Percentiles rank a stretch among this genome's conserved stretches.
Conservation (phyloP, 2,113 vertebrate genomes). For the Archilochus colubris region DNA sequence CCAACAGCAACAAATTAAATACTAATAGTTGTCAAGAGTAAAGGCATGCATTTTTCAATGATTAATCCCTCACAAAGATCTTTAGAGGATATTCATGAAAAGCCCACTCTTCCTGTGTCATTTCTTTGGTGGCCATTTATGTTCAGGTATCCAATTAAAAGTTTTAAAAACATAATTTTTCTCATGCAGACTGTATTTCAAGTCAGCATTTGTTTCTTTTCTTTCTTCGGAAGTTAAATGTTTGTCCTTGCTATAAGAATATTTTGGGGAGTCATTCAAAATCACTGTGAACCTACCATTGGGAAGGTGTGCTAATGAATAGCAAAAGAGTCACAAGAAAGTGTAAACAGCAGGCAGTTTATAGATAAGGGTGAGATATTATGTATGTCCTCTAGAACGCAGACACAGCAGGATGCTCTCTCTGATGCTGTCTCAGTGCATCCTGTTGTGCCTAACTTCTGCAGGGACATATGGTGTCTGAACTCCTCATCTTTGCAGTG, state of each 20-base stretch:
- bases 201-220: not conserved
- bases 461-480: not conserved
- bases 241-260: not conserved
- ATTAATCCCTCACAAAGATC: not conserved
- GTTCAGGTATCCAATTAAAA: not conserved
- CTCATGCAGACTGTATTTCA: not conserved
- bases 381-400: not conserved
- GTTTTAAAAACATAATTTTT: not conserved
- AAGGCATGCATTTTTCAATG: not conserved
- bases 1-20: not conserved
- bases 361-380: not conserved
- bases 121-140: not conserved
- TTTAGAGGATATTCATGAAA: not conserved
- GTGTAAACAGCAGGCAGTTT: not conserved
- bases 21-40: not conserved
- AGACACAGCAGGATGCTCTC: not conserved
- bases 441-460: slow-evolving; percentile 1
- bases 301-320: not conserved
- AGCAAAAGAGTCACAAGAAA: not conserved
- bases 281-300: not conserved
- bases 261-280: not conserved
- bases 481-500: not conserved
- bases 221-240: not conserved
- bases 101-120: not conserved
- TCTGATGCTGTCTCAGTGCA: not conserved